Percentiles rank a stretch among this genome's conserved stretches.
Conservation (phyloP, 1,140 invertebrate genomes). For the Cryptotermes secundus region DNA sequence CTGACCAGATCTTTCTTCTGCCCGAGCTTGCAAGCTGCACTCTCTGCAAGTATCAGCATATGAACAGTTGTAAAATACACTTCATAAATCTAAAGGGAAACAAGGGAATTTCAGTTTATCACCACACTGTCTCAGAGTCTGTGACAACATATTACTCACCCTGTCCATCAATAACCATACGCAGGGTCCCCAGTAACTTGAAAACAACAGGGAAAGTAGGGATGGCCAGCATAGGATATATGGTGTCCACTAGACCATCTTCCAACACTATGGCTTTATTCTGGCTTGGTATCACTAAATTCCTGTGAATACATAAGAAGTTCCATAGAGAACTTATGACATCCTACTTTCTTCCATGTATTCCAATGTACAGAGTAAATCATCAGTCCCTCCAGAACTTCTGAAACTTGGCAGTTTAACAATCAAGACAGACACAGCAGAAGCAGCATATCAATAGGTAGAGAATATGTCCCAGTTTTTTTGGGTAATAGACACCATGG, state of each 20-base stretch:
- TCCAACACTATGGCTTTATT: constrained; percentile 75
- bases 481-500: too few relatives aligned
- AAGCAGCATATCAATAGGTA: too few relatives aligned
- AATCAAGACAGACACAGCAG: too few relatives aligned
- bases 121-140: too few relatives aligned
- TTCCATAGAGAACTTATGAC: not conserved
- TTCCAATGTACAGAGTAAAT: too few relatives aligned
- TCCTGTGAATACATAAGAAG: constrained; percentile 50
- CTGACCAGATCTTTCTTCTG: constrained; percentile 57
- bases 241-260: constrained; percentile 69
- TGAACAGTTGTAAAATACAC: not conserved
- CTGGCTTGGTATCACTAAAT: constrained; percentile 74
- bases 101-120: not conserved
- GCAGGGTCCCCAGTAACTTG: constrained; percentile 79
- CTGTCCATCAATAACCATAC: constrained; percentile 83
- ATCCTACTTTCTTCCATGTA: too few relatives aligned
- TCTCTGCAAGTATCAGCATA: constrained; percentile 50
- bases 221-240: constrained; percentile 70
- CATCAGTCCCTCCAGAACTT: too few relatives aligned
- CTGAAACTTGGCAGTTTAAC: too few relatives aligned
- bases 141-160: constrained; percentile 45
- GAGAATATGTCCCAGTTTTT: too few relatives aligned
- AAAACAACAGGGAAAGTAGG: constrained; percentile 80
- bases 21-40: constrained; percentile 62
- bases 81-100: not conserved